Base-by-base conservation (phyloP, 1,140 invertebrate species). In the Thaumetopoea pityocampa region DNA sequence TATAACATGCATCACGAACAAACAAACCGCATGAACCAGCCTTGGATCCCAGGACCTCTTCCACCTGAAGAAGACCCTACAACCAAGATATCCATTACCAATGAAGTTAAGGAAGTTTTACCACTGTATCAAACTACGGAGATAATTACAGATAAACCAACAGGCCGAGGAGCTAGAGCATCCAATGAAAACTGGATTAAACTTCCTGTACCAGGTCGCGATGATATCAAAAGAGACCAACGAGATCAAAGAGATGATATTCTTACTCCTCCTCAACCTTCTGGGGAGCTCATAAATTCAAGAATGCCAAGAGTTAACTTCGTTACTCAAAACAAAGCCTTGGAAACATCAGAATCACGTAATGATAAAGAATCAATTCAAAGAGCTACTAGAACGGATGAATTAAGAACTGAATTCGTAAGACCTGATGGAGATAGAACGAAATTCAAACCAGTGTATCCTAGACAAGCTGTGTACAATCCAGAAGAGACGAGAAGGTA, bases 101-200 rank as follows among this genome's bases (percentile, higher is more conserved):
- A 73, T 15, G 52, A 71, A 10, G 55, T 51, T 8, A 67, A 70
- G 27, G 67, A 80, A 42, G 49, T 55, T 3, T 17, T 64, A 4
- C 49, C 65, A 3, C 22, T 68, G n/a, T 72, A 65, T 17, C 80
- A 81, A 34, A 85, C 78, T 8, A 85, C 82, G 7, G 83, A 86
- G 57, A 67, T 42, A 44, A 59, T 73, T 2, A 81, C 77, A 0
- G 85, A 86, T 19, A 85, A 73, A 44, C 82, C 76, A 6, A 85
- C 72, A 5, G 80, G 85, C 0, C 49, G 85, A 36, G 85, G 79
- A 14, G 80, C 79, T 0, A 74, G 83, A 54, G 81, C 80, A 2
- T 84, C 80, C 8, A 82, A 85, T 12, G 85, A 85, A 36, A 85
- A 85, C 48, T 86, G 85, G 85, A 70, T 86, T 10, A 86, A 86